Evolutionary conservation across 1,140 invertebrate genomes (phyloP).

Genomic region (Nephila pilipes): DNA sequence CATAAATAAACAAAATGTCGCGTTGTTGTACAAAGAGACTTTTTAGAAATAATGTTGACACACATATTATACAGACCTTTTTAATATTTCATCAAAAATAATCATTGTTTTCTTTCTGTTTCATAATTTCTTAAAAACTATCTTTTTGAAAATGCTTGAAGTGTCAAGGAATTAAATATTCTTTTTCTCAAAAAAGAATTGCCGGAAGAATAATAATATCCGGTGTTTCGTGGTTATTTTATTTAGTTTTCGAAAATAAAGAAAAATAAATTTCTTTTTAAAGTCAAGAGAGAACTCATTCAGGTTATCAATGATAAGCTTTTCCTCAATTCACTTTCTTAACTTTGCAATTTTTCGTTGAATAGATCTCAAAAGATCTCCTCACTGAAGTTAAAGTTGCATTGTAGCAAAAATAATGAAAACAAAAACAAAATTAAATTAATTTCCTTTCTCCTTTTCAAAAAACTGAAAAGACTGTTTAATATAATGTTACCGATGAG

Average conservation of each 20-base stretch:
- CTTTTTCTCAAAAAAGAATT: not conserved
- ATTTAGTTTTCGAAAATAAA: not conserved
- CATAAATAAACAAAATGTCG: too few species aligned
- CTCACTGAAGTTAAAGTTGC: not conserved
- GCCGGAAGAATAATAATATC: not conserved
- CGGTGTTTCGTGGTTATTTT: not conserved
- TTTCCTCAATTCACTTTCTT: not conserved
- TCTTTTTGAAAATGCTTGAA: too few species aligned
- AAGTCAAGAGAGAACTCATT: constrained; percentile 5
- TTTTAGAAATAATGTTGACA: too few species aligned
- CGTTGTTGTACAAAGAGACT: too few species aligned
- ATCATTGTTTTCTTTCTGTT: too few species aligned
- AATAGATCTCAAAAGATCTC: constrained; percentile 20
- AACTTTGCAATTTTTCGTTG: not conserved
- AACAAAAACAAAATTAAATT: not conserved
- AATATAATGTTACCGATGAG: not conserved
- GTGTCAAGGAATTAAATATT: not conserved
- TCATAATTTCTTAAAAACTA: too few species aligned
- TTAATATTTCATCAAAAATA: too few species aligned
- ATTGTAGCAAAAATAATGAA: not conserved
- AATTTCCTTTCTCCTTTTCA: not conserved
- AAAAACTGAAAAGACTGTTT: not conserved
- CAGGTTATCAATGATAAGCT: not conserved
- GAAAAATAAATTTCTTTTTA: constrained; percentile 15
- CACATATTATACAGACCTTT: too few species aligned